Base-by-base conservation (phyloP, 2,888 invertebrate genomes). In the Amphipoea oculea region DNA sequence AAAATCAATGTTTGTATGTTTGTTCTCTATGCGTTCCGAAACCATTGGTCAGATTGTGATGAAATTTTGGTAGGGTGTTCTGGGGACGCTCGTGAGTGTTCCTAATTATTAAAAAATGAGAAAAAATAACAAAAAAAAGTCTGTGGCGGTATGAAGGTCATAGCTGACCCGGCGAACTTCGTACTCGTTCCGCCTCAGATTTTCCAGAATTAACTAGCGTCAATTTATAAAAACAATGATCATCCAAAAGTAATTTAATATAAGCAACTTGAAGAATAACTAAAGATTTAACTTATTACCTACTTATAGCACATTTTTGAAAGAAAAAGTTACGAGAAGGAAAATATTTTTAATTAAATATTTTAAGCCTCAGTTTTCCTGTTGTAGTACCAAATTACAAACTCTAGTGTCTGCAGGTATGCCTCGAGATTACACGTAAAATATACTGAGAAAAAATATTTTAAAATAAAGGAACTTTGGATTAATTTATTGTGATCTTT, bases 311-410 rank as follows among this genome's bases (percentile, higher is more conserved):
- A 57, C 42, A n/a, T 57, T 80, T 76, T 12, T 51, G 4, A 51
- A 57, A 68, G 36, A 84, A 60, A 66, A 70, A 65, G 70, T 67
- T 62, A 40, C 51, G 67, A 48, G 48, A 23, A 42, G n/a, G 45
- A 70, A 67, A 17, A 48, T 62, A 73, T 68, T 77, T 85, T 82
- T 71, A 80, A 85, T 85, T 79, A 85, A 85, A 82, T 76, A 76
- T 78, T 79, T 73, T 40, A 48, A 73, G 70, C 54, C 74, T 57
- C 51, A 60, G 20, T 66, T 84, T 82, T 54, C 76, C 69, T 60
- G 62, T 69, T 81, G 20, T 65, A 81, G 42, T 76, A 70, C 40
- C 23, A 76, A 65, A 81, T 76, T 82, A 81, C 60, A 73, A 69
- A 60, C 63, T 66, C 14, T 68, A 36, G 66, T 54, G 63, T 72